A percentile compares a stretch with the other conserved stretches of the same genome.
Evolutionary conservation across 2,888 invertebrate genomes (phyloP).

Genomic region (Acrobasis suavella): DNA sequence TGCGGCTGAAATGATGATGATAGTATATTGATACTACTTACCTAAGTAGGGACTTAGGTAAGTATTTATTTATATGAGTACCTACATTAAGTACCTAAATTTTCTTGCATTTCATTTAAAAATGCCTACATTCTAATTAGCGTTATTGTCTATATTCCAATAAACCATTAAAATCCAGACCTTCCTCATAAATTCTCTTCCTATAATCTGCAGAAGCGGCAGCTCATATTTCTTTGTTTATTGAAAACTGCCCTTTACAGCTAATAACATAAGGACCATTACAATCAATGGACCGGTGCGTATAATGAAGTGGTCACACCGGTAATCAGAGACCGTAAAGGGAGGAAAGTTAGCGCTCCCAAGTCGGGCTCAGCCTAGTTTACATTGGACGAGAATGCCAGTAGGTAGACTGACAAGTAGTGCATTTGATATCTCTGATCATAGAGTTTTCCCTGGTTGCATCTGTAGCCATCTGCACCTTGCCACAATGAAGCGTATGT

Average conservation of each 20-base stretch:
- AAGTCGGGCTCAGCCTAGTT: slow-evolving; percentile 2
- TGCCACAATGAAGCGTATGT: too few relatives aligned
- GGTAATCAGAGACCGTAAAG: slow-evolving; percentile 22
- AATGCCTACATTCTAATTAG: not conserved
- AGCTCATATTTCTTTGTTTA: slow-evolving; percentile 1
- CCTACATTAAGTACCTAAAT: too few relatives aligned
- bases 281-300: slow-evolving; percentile 1
- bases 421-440: too few relatives aligned
- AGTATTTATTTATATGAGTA: too few relatives aligned
- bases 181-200: slow-evolving; percentile 6
- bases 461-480: too few relatives aligned
- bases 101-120: not conserved
- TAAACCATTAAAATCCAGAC: slow-evolving; percentile 5
- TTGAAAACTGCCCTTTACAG: slow-evolving; percentile 17
- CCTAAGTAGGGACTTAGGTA: too few relatives aligned
- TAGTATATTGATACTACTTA: too few relatives aligned
- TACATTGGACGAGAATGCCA: slow-evolving; percentile 8
- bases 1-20: too few relatives aligned
- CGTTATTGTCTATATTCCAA: slow-evolving; percentile 1
- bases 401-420: not conserved
- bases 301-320: slow-evolving; percentile 22
- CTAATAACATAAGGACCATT: slow-evolving; percentile 13
- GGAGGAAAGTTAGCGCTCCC: slow-evolving; percentile 24
- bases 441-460: too few relatives aligned
- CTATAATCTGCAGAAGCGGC: slow-evolving; percentile 8